Conservation (phyloP, 2,113 vertebrate genomes). For the Protobothrops flavoviridis region DNA sequence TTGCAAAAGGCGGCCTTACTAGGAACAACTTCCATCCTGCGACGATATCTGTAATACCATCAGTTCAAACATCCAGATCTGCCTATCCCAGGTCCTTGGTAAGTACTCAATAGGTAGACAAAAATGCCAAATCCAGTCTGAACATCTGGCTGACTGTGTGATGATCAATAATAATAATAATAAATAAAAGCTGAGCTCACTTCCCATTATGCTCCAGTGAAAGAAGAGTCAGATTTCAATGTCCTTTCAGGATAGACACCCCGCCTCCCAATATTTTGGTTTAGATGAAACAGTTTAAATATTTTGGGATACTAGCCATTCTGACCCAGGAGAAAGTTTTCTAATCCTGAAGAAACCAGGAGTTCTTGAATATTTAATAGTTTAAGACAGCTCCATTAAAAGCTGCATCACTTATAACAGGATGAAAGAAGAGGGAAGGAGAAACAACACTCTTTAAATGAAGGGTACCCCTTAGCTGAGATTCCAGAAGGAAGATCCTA, state of each 20-base stretch:
- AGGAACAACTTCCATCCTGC: too few species aligned
- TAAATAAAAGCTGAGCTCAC: background rate
- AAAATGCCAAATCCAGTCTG: too few species aligned
- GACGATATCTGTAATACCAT: too few species aligned
- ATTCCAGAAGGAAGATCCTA: background rate
- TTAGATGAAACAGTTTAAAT: background rate
- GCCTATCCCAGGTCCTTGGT: too few species aligned
- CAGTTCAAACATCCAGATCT: too few species aligned
- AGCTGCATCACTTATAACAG: background rate
- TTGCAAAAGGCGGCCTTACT: too few species aligned
- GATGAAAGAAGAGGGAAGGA: background rate
- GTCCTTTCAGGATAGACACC: background rate
- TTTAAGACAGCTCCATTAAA: background rate
- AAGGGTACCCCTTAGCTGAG: background rate
- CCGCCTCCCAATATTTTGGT: background rate
- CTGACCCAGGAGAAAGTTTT: background rate
- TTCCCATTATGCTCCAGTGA: background rate
- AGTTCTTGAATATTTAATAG: background rate
- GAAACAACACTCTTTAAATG: background rate
- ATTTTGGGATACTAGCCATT: background rate
- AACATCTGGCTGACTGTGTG: too few species aligned
- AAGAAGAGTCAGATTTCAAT: background rate
- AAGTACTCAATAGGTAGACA: too few species aligned
- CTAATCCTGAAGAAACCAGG: background rate
- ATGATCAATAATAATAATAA: too few species aligned